Conservation (phyloP, 1,140 invertebrate species). For the Potamilus streckersoni region DNA sequence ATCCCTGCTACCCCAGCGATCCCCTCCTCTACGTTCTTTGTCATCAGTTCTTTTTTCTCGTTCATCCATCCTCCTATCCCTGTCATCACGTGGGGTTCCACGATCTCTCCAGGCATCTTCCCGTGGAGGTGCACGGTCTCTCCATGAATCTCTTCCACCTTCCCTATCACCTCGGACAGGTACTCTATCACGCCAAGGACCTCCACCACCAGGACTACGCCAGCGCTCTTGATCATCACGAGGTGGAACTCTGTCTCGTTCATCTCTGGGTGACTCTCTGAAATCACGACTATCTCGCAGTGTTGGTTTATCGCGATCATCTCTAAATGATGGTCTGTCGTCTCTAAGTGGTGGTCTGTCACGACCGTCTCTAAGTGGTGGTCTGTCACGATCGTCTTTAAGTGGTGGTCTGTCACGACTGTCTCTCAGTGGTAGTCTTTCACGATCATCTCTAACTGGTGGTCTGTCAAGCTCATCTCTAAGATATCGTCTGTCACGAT, state of each 20-base stretch:
- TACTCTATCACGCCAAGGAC: constrained; percentile 13
- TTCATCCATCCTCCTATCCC: constrained; percentile 30
- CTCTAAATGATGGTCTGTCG: no score
- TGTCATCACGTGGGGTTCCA: constrained; percentile 4
- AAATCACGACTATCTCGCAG: background rate
- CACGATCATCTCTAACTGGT: constrained; percentile 12
- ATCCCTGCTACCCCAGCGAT: constrained; percentile 31
- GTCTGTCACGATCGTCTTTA: background rate
- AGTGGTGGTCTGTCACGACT: background rate
- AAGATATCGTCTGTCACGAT: background rate
- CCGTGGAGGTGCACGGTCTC: constrained; percentile 7
- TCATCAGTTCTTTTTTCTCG: constrained; percentile 27
- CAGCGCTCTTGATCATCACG: constrained; percentile 1
- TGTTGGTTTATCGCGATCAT: background rate
- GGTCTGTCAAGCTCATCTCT: background rate
- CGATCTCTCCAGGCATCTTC: constrained; percentile 28
- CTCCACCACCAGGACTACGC: constrained; percentile 1
- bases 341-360: background rate
- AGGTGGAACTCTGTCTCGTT: background rate
- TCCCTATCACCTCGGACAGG: constrained; percentile 16
- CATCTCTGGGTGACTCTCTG: no score
- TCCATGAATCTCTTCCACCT: constrained; percentile 1
- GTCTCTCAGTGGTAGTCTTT: constrained; percentile 1
- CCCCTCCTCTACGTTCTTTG: constrained; percentile 23
- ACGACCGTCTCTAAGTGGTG: background rate